A percentile compares a stretch with the other conserved stretches of the same genome.
Evolutionary conservation across 2,113 vertebrate species (phyloP).

Genomic region (Microtus pennsylvanicus): DNA sequence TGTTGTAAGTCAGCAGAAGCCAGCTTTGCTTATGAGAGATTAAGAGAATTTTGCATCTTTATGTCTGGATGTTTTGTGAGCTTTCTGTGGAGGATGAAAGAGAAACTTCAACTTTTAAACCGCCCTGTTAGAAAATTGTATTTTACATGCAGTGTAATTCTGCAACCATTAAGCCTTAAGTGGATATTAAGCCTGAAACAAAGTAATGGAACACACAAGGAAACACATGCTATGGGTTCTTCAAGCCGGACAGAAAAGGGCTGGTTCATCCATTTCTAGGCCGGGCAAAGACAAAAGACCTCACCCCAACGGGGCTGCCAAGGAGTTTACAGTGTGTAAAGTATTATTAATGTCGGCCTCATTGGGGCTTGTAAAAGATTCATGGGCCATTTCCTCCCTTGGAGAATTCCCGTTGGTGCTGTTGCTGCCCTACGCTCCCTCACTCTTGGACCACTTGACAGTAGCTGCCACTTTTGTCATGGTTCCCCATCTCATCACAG

Average conservation of each 20-base stretch:
- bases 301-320: neutral
- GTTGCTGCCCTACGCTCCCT: neutral
- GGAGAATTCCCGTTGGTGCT: neutral
- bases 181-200: conserved; percentile 60
- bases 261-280: conserved; percentile 71
- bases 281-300: conserved; percentile 73
- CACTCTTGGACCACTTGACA: neutral
- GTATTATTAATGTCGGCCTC: conserved; percentile 58
- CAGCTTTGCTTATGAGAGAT: conserved; percentile 26
- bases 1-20: conserved; percentile 46
- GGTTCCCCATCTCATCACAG: neutral
- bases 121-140: conserved; percentile 56
- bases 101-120: conserved; percentile 61
- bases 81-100: conserved; percentile 65
- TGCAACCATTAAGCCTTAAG: conserved; percentile 59
- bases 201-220: conserved; percentile 54
- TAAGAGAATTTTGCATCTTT: conserved; percentile 50
- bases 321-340: neutral
- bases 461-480: neutral
- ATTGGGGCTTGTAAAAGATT: conserved; percentile 71
- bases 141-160: conserved; percentile 56
- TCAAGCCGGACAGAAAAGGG: conserved; percentile 34
- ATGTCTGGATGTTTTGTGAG: conserved; percentile 41
- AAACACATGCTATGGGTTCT: neutral
- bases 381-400: conserved; percentile 59